Conservation (phyloP, 2,888 invertebrate genomes). For the Perizoma affinitatum region DNA sequence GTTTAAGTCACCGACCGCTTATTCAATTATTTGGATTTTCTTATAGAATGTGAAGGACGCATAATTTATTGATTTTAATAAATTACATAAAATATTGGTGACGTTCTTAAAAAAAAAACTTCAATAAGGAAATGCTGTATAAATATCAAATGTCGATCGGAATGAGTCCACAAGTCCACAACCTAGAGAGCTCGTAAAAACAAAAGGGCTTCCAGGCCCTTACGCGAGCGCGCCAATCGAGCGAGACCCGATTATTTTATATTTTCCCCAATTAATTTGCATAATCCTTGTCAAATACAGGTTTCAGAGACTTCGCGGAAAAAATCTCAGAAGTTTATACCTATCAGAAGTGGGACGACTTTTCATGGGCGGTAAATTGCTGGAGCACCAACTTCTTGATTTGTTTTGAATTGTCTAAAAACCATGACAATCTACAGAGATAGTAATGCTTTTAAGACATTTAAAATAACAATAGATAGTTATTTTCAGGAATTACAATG, state of each 20-base stretch:
- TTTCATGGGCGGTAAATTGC: slow-evolving; percentile 16
- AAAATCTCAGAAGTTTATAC: slow-evolving; percentile 37
- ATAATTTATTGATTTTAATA: no score
- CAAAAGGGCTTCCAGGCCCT: slow-evolving; percentile 44
- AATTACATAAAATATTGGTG: no score
- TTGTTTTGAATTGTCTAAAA: neutral
- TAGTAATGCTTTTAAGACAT: no score
- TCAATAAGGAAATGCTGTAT: slow-evolving; percentile 12
- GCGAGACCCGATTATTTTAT: slow-evolving; percentile 59
- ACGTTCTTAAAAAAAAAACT: no score
- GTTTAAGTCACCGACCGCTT: no score
- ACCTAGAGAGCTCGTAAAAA: slow-evolving; percentile 44
- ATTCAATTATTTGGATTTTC: no score
- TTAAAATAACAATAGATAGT: no score
- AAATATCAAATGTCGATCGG: slow-evolving; percentile 11
- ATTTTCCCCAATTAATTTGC: slow-evolving; percentile 66
- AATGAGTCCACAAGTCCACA: slow-evolving; percentile 5
- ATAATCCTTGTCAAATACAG: slow-evolving; percentile 68
- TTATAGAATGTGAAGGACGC: no score
- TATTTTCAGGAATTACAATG: no score
- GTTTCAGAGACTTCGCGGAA: slow-evolving; percentile 41
- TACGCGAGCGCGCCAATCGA: slow-evolving; percentile 53
- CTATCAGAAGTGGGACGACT: slow-evolving; percentile 22
- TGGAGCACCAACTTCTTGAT: neutral
- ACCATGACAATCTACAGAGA: neutral